These are phyloP conservation scores for Apis dorsata DNA, from an alignment of 1,140 invertebrate genomes.

Conservation along the genomic window DNA sequence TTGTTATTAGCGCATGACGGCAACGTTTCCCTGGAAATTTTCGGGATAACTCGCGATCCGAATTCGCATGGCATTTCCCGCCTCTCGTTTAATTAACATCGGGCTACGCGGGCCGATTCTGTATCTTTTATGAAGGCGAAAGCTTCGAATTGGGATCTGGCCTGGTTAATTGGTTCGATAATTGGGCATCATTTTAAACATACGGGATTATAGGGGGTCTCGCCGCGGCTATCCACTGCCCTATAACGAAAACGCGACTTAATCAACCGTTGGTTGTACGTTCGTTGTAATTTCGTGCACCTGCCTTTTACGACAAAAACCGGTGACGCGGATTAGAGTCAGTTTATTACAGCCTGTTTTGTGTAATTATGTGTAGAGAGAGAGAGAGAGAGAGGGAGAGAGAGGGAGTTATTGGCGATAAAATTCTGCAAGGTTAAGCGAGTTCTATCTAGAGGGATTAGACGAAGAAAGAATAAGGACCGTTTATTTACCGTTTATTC, in stretches of 20 bases:
- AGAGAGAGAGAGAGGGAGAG: too few species aligned
- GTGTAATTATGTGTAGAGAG: neutral
- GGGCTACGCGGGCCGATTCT: constrained; percentile 48
- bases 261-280: neutral
- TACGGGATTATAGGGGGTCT: constrained; percentile 34
- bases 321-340: neutral
- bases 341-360: neutral
- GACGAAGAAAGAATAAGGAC: too few species aligned
- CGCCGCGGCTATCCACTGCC: constrained; percentile 9
- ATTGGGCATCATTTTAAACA: constrained; percentile 53
- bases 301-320: too few species aligned
- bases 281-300: neutral
- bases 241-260: neutral
- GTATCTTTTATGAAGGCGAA: constrained; percentile 52
- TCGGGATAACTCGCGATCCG: constrained; percentile 23
- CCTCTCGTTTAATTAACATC: constrained; percentile 64
- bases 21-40: constrained; percentile 54
- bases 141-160: constrained; percentile 23
- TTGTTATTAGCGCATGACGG: constrained; percentile 42
- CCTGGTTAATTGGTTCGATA: constrained; percentile 63
- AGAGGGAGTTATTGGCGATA: too few species aligned
- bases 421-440: too few species aligned
- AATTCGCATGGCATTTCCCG: constrained; percentile 38
- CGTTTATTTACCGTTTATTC: too few species aligned
- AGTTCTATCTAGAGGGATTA: too few species aligned